Base-by-base conservation (phyloP, 92 coral and sea anemone species). In the Blastomussa wellsi region DNA sequence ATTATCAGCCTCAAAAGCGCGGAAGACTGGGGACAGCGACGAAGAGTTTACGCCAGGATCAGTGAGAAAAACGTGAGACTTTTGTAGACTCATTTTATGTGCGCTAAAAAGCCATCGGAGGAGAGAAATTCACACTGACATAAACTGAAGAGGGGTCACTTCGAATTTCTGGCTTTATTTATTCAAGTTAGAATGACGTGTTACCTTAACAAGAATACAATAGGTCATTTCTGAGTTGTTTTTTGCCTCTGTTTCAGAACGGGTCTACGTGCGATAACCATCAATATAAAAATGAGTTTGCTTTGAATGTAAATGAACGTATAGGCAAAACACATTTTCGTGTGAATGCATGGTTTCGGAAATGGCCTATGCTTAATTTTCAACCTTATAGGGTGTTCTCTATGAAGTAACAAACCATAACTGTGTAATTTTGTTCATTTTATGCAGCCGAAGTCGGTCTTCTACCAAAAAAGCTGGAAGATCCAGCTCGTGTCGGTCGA, bases 31-130 rank as follows among this genome's bases (percentile, higher is more conserved):
- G 20, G 81, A 80, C 35, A 95, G 94, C 44, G 96, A 87, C 5
- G 93, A 95, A 0, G 98, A 95, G 19, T 93, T 93, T 53, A 95
- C 98, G 0, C 98, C 98, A 15, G 93, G 89, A 51, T 89, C 98
- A 5, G 77, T 52, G 26, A 57, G 87, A 36, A 84, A 72, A 49
- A 57, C 73, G 89, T 77, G 66, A 82, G 89, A 26, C 33, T 9
- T 1, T 17, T 13, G 19, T 17, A 51, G 3, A n/a, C 2, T 17
- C 2, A 1, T 12, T 17, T 51, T 2, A 14, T 51, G 19, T 1
- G 7, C 22, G 57, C 7, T 20, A 51, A 51, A 51, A 51, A 17
- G 53, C 13, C 53, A 48, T 5, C 66, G 14, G 48, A 20, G 29
- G 31, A 4, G 12, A 5, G 28, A 24, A 59, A 59, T n/a, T 59